phyloP scores from a whole-genome alignment of 2,888 invertebrate species.

The Oxytorus armatus region DNA sequence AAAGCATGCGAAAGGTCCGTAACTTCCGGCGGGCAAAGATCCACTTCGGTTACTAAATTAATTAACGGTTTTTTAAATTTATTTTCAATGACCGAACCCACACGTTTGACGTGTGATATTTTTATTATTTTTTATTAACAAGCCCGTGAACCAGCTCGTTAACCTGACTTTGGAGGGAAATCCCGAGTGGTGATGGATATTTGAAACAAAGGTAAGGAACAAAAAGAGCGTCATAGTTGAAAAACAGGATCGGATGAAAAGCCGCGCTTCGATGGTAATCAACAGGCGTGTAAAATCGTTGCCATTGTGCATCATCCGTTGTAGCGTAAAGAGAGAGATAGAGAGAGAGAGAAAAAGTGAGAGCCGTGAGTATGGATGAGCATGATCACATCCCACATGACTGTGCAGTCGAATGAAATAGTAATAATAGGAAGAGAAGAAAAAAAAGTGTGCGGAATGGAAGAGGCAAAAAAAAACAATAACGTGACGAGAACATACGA shows the following conservation, averaged over 20 bases:
- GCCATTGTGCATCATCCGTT: slow-evolving; percentile 50
- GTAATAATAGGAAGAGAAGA: slow-evolving; percentile 27
- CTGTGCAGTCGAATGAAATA: slow-evolving; percentile 47
- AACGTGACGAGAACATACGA: slow-evolving; percentile 28
- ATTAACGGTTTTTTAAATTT: too few relatives aligned
- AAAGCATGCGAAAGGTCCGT: too few relatives aligned
- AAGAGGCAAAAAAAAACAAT: slow-evolving; percentile 25
- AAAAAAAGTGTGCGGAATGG: background rate
- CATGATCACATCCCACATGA: slow-evolving; percentile 38
- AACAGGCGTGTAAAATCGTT: slow-evolving; percentile 60
- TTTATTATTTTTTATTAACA: too few relatives aligned
- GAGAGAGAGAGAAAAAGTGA: too few relatives aligned
- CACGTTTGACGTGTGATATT: too few relatives aligned
- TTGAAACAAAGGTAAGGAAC: too few relatives aligned
- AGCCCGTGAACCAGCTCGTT: too few relatives aligned
- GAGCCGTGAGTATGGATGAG: slow-evolving; percentile 25
- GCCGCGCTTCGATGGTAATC: slow-evolving; percentile 26
- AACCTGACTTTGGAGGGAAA: too few relatives aligned
- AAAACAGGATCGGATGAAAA: slow-evolving; percentile 34
- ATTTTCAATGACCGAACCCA: too few relatives aligned
- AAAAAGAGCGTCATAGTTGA: background rate
- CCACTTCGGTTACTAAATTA: too few relatives aligned
- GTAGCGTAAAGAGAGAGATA: slow-evolving; percentile 44
- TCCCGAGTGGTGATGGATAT: too few relatives aligned
- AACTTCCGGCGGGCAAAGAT: too few relatives aligned